Conservation (phyloP, 2,113 vertebrate genomes). For the Mesembrinibis cayennensis region DNA sequence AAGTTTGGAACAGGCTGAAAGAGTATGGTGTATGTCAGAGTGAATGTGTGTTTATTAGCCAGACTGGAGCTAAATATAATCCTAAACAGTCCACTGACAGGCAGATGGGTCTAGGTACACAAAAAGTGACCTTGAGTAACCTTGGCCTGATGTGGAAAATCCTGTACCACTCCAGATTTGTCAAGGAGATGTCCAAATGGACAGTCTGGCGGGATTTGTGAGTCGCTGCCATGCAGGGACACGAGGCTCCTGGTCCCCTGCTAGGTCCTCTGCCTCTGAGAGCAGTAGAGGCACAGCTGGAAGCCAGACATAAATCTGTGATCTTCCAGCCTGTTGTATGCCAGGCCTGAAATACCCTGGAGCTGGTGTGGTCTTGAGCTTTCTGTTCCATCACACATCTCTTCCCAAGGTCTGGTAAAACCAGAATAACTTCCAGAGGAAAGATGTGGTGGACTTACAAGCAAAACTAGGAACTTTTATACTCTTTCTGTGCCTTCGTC, state of each 20-base stretch:
- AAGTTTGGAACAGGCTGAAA: slow-evolving; percentile 25
- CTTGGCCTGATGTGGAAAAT: not conserved
- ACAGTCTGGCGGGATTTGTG: not conserved
- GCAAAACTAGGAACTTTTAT: not conserved
- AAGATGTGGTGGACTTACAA: not conserved
- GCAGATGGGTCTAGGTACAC: not conserved
- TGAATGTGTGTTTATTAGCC: slow-evolving; percentile 29
- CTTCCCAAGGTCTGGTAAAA: not conserved
- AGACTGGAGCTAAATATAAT: slow-evolving; percentile 35
- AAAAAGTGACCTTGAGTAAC: not conserved
- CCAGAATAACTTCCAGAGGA: not conserved
- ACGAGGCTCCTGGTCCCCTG: not conserved
- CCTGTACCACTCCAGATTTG: not conserved
- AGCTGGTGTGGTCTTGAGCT: not conserved
- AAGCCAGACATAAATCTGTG: not conserved
- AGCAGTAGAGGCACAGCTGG: not conserved
- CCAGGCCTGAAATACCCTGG: not conserved
- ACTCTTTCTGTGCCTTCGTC: not conserved
- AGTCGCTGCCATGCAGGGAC: not conserved
- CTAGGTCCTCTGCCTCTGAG: not conserved
- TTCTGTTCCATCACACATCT: not conserved
- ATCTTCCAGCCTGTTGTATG: not conserved
- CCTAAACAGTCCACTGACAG: not conserved
- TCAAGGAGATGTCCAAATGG: not conserved
- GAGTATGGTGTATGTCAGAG: slow-evolving; percentile 7